Base-by-base conservation (phyloP, 2,888 invertebrate genomes). In the Erebia aethiops region DNA sequence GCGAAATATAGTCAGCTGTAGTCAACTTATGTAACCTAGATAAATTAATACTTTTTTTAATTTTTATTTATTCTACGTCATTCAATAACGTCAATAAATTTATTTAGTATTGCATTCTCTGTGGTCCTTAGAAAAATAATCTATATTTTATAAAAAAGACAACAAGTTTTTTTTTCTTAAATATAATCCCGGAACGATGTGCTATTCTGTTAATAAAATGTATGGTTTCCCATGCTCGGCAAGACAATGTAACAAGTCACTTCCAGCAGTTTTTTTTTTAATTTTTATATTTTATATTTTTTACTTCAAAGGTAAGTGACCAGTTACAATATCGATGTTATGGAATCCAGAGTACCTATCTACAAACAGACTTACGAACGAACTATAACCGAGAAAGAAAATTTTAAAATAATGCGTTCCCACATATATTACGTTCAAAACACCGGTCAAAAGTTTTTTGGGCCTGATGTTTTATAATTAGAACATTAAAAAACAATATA, bases 201-300 rank as follows among this genome's bases (percentile, higher is more conserved):
- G 70, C 63, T 71, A 68, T 71, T 70, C 46, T 46, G 69, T 76
- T 72, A 74, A 73, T 78, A 83, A 26, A 26, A 18, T 89, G 87
- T 87, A 84, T 86, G 79, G 80, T 81, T 79, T 84, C 84, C 82
- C 89, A 81, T 82, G 81, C 81, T 82, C 81, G 79, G 80, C 73
- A 65, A 73, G 61, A 61, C 52, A 57, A 73, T 70, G 63, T 75
- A 73, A 74, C 75, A 64, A 73, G 75, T 60, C 68, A 70, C 67
- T 60, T 69, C 71, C 58, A 49, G 57, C 52, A 67, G 54, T 63
- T 41, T 10, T 61, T 71, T 66, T 66, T 10, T 11, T 11, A 46
- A 51, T 13, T 51, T 51, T 51, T 49, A 49, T 62, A 49, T 11
- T 57, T 16, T 66, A 9, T 43, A 35, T 65, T 70, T 64, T 62